Conservation (phyloP, 2,888 invertebrate genomes). For the Venusia cambrica region DNA sequence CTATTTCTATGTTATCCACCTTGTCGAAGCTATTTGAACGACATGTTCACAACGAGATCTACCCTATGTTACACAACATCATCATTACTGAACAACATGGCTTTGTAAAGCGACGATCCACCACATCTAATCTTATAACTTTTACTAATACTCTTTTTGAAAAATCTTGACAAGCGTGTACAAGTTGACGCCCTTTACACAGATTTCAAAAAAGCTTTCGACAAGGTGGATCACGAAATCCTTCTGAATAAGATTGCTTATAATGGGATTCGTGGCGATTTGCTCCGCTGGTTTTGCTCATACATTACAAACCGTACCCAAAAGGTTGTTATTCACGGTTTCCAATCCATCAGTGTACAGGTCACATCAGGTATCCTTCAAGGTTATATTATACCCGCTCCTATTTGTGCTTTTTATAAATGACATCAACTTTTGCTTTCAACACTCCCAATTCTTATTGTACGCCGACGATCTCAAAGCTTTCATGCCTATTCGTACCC, state of each 20-base stretch:
- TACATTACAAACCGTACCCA: constrained; percentile 17
- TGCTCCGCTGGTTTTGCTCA: constrained; percentile 13
- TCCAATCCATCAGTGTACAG: too few relatives aligned
- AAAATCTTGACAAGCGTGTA: constrained; percentile 6
- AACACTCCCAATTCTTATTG: too few relatives aligned
- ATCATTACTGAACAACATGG: constrained; percentile 27
- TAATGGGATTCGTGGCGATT: constrained; percentile 14
- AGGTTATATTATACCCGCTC: too few relatives aligned
- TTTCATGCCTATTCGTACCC: too few relatives aligned
- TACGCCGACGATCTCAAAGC: too few relatives aligned
- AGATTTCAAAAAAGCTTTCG: constrained; percentile 16
- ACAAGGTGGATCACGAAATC: constrained; percentile 15
- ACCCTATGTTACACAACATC: constrained; percentile 17
- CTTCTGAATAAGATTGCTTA: constrained; percentile 9
- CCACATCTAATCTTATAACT: too few relatives aligned
- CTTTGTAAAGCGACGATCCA: constrained; percentile 29
- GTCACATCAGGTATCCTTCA: too few relatives aligned
- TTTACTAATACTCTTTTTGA: too few relatives aligned
- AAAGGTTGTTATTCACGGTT: constrained; percentile 14
- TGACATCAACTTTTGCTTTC: too few relatives aligned
- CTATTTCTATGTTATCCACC: constrained; percentile 24
- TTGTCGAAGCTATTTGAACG: constrained; percentile 25
- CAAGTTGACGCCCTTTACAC: constrained; percentile 17
- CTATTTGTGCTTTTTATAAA: too few relatives aligned
- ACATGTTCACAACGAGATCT: constrained; percentile 20